These are phyloP conservation scores for Paracyclopina nana DNA, from an alignment of 1,140 invertebrate genomes.

Conservation along the genomic window DNA sequence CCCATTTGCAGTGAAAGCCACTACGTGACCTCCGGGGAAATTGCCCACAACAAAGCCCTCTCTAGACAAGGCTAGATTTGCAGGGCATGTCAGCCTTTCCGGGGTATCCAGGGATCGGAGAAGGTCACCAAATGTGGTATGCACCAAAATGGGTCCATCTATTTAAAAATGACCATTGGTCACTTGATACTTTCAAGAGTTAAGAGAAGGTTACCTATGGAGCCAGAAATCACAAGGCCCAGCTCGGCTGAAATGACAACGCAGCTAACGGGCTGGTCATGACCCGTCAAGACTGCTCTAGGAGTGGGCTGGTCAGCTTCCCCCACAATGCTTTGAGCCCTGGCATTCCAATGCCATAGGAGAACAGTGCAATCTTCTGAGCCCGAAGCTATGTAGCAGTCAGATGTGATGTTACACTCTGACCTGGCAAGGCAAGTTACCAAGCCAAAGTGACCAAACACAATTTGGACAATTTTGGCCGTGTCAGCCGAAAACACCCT, in stretches of 20 bases:
- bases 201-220: constrained; percentile 41
- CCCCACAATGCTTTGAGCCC: constrained; percentile 79
- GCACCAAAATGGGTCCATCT: constrained; percentile 89
- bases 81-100: constrained; percentile 35
- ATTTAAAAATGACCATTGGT: constrained; percentile 15
- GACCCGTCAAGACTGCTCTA: constrained; percentile 83
- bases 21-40: constrained; percentile 73
- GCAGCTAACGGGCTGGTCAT: constrained; percentile 80
- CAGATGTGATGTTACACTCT: constrained; percentile 93
- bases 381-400: constrained; percentile 95
- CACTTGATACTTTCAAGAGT: not conserved
- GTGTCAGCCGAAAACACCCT: constrained; percentile 86
- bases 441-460: constrained; percentile 96
- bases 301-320: constrained; percentile 86
- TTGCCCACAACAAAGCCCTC: constrained; percentile 91
- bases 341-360: constrained; percentile 94
- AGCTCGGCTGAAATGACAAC: constrained; percentile 93
- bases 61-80: constrained; percentile 25
- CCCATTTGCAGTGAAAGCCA: constrained; percentile 80
- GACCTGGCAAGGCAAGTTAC: constrained; percentile 90
- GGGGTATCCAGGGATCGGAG: constrained; percentile 68
- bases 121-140: constrained; percentile 96
- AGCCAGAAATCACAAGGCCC: constrained; percentile 88
- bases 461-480: constrained; percentile 93
- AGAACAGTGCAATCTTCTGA: constrained; percentile 93